Conservation (phyloP, 2,888 invertebrate genomes). For the Danaus chrysippus region DNA sequence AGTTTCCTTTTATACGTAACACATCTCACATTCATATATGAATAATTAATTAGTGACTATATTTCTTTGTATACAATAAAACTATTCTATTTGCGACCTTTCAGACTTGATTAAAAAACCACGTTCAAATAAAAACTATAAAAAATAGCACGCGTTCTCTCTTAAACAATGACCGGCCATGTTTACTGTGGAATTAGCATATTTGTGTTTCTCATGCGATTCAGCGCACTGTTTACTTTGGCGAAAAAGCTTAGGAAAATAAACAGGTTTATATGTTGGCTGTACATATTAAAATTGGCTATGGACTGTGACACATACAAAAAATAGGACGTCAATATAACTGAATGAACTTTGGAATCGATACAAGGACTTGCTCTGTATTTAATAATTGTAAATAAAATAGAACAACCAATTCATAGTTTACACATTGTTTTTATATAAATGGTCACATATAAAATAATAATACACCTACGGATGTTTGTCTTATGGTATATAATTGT, state of each 20-base stretch:
- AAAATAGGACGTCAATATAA: background rate
- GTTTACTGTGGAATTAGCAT: conserved; percentile 64
- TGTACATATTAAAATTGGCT: conserved; percentile 14
- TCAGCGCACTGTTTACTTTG: conserved; percentile 36
- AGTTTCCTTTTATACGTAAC: background rate
- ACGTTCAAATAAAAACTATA: conserved; percentile 18
- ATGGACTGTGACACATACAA: conserved; percentile 17
- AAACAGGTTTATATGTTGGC: conserved; percentile 25
- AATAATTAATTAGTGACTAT: too few species aligned
- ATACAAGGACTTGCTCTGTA: too few species aligned
- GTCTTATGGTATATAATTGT: too few species aligned
- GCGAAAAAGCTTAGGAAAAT: conserved; percentile 32
- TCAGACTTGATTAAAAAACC: conserved; percentile 4
- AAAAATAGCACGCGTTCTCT: conserved; percentile 38
- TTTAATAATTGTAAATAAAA: too few species aligned
- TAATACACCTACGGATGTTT: background rate
- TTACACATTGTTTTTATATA: too few species aligned
- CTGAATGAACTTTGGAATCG: too few species aligned
- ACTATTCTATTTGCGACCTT: background rate
- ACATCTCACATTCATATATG: too few species aligned
- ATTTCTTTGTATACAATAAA: background rate
- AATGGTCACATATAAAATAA: too few species aligned
- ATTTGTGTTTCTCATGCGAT: conserved; percentile 68
- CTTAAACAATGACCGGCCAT: conserved; percentile 59
- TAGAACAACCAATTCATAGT: too few species aligned